These are phyloP conservation scores for Mycteria americana DNA, from an alignment of 2,797 vertebrate species.

Conservation along the genomic window DNA sequence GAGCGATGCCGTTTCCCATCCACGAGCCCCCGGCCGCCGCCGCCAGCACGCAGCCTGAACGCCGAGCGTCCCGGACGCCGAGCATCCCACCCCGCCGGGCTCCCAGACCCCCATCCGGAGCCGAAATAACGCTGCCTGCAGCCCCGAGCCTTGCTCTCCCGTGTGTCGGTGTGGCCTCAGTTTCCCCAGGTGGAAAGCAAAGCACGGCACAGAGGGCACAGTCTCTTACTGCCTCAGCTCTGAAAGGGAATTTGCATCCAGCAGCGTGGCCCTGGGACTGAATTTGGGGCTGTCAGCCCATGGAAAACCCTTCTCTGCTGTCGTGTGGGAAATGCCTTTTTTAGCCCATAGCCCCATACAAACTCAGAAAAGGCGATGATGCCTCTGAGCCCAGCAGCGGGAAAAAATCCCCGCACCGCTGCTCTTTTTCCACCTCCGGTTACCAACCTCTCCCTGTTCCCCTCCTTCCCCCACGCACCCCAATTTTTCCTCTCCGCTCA, in stretches of 20 bases:
- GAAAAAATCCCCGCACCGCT: not conserved
- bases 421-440: not conserved
- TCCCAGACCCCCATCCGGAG: too few species aligned
- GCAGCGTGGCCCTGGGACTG: not conserved
- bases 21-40: not conserved
- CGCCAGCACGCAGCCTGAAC: accelerated
- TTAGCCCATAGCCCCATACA: not conserved
- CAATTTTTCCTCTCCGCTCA: not conserved
- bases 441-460: not conserved
- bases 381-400: not conserved
- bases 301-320: not conserved
- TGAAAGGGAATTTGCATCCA: not conserved
- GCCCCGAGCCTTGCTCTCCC: not conserved
- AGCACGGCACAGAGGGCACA: not conserved
- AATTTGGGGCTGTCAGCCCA: not conserved
- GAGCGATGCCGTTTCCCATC: not conserved
- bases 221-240: not conserved
- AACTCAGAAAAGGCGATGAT: too few species aligned
- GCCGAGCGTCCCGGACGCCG: accelerated
- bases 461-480: not conserved
- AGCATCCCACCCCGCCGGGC: not conserved
- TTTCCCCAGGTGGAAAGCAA: not conserved
- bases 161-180: accelerated
- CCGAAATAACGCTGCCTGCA: not conserved
- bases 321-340: not conserved